Evolutionary conservation across 2,888 invertebrate species (phyloP), one percentile per base, ranked within the genome.

Genomic region (Leptopilina myrica): DNA sequence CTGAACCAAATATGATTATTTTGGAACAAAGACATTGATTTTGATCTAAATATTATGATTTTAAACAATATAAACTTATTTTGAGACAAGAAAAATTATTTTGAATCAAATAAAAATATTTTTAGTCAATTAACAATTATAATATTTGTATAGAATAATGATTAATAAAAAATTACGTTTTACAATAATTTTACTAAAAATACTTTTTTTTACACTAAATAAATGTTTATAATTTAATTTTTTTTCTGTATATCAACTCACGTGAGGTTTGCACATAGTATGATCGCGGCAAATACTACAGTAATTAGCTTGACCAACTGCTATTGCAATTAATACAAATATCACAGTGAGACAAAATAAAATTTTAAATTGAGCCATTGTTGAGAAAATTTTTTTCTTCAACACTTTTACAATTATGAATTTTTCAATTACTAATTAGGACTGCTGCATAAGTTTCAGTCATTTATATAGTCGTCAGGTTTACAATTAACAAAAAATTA

Each of bases 251-350:
- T 43, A 62, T 62, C 20, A 62, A 62, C 62, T 62, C 20, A 62
- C 62, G 9, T 62, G 62, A 8, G 62, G 62, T 53, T 46, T 64
- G 15, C 43, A 75, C 64, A 56, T 56, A n/a, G 66, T 77, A 20
- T 77, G 56, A 49, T 33, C 15, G n/a, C 15, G 56, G 62, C 77
- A 65, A 40, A 77, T 76, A n/a, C 62, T 9, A 40, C 62, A 76
- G n/a, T 76, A 76, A 62, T 64, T 76, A 4, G 12, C 3, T 5
- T 40, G 40, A n/a, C 33, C 53, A 14, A 20, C 6, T 7, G 49
- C 26, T 14, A 69, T 12, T 26, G 26, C 15, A 53, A 53, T 4
- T 53, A 69, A 53, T 26, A 8, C 4, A 1, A 46, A 49, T 53
- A 53, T 53, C 3, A 20, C 0, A 14, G 15, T n/a, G 1, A 69